These are phyloP conservation scores for Meriones psammophilus DNA, from an alignment of 2,797 vertebrate genomes.

Conservation along the genomic window DNA sequence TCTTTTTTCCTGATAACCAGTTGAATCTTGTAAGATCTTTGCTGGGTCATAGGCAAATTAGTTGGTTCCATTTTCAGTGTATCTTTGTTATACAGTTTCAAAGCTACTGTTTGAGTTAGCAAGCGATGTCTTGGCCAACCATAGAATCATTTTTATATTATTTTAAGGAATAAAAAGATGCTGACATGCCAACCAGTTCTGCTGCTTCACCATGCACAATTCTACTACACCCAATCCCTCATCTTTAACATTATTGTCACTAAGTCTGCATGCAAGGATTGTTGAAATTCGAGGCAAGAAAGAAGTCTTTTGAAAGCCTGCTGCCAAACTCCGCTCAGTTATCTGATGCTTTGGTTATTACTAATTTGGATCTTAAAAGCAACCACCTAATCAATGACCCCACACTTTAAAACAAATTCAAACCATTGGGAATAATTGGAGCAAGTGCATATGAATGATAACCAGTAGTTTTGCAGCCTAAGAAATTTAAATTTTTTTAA, in stretches of 20 bases:
- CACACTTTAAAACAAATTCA: not conserved
- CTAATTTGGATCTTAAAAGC: slow-evolving; percentile 57
- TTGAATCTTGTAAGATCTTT: slow-evolving; percentile 75
- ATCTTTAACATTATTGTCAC: slow-evolving; percentile 55
- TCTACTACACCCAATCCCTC: not conserved
- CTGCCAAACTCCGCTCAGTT: slow-evolving; percentile 27
- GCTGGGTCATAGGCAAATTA: slow-evolving; percentile 82
- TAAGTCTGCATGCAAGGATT: not conserved
- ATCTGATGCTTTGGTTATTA: slow-evolving; percentile 56
- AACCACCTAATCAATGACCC: slow-evolving; percentile 66
- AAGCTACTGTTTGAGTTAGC: slow-evolving; percentile 71
- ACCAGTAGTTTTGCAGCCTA: not conserved
- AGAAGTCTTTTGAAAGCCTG: not conserved
- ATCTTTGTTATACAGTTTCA: slow-evolving; percentile 76
- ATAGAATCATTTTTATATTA: slow-evolving; percentile 71
- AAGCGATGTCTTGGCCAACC: slow-evolving; percentile 46
- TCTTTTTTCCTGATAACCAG: slow-evolving; percentile 42
- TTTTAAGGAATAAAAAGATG: slow-evolving; percentile 12
- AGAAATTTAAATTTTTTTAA: not conserved
- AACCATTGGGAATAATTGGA: slow-evolving; percentile 62
- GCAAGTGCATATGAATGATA: slow-evolving; percentile 52
- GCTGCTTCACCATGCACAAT: slow-evolving; percentile 50
- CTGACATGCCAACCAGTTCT: slow-evolving; percentile 56
- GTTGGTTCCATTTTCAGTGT: slow-evolving; percentile 75
- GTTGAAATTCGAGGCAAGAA: not conserved